Conservation (phyloP, 2,113 vertebrate species). For the Heliornis fulica region DNA sequence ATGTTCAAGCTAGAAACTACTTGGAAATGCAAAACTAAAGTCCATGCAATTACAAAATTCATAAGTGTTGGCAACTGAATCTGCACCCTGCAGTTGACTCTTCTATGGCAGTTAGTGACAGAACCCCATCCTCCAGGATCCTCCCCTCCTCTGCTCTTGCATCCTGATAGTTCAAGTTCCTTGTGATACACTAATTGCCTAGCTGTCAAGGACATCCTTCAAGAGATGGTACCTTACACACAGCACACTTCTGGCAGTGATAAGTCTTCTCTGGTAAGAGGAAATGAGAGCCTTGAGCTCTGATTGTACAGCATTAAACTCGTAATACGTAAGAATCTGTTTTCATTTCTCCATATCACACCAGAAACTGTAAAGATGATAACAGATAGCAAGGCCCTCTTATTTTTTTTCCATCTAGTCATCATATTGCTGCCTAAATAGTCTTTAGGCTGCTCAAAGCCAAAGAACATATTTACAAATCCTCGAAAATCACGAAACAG, state of each 20-base stretch:
- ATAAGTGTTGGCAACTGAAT: background rate
- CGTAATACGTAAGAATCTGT: conserved; percentile 8
- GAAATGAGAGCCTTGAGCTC: background rate
- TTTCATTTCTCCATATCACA: conserved; percentile 41
- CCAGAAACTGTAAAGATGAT: conserved; percentile 32
- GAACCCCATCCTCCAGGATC: background rate
- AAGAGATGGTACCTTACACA: background rate
- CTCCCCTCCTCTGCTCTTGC: background rate
- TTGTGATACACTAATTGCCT: background rate
- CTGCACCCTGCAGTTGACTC: background rate
- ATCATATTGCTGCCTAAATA: background rate
- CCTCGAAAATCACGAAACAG: background rate
- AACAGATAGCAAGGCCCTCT: background rate
- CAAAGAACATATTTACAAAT: background rate
- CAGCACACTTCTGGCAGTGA: background rate
- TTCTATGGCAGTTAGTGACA: background rate
- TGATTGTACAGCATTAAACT: background rate
- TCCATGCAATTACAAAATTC: background rate
- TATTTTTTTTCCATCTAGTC: background rate
- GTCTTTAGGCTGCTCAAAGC: background rate
- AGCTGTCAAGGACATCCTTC: background rate
- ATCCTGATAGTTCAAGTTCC: background rate
- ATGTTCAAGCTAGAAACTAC: background rate
- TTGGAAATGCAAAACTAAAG: background rate
- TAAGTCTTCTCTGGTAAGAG: background rate